Base-by-base conservation (phyloP, 1,140 invertebrate genomes). In the Nylanderia fulva region DNA sequence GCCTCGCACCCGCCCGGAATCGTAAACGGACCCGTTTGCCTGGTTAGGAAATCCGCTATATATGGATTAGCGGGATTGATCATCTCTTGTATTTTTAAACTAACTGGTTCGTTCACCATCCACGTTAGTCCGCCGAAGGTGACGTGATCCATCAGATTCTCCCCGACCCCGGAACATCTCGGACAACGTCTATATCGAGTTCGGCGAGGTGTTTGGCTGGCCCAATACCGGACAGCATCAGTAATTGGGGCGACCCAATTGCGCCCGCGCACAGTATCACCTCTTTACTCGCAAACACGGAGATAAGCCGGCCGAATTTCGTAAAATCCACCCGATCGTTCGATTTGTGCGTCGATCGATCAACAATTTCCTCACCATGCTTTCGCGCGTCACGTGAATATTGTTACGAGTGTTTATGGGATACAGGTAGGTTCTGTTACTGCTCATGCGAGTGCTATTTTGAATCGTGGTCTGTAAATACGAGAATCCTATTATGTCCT, bases 171-270 rank as follows among this genome's bases (percentile, higher is more conserved):
- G 96, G 96, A 21, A 97, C 95, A 95, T 98, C 96, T 83, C 96
- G 95, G 1, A 97, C 83, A 0, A 97, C 95, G 1, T 95, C 94
- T 42, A 98, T 97, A n/a, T 95, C 95, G 54, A 96, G 86, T 18
- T 95, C 94, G 91, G 15, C n/a, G n/a, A 98, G 94, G 92, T 98
- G 97, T 58, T 96, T 93, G 29, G 92, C 95, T 0, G 97, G 97
- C 11, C 98, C 98, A 21, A 98, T 95, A 2, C 98, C 98, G 2
- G 97, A 97, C 0, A 98, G 90, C 97, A 98, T 98, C 1, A 98
- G 93, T 3, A 98, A 86, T 87, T 98, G 97, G 0, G 97, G 97
- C 0, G 96, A 96, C 84, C 97, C 97, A 0, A 98, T 96, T 0
- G 97, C 96, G 1, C 97, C 97, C 0, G 96, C 97, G 29, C 96